Base-by-base conservation (phyloP, 2,113 vertebrate species). In the Haemorhous mexicanus region DNA sequence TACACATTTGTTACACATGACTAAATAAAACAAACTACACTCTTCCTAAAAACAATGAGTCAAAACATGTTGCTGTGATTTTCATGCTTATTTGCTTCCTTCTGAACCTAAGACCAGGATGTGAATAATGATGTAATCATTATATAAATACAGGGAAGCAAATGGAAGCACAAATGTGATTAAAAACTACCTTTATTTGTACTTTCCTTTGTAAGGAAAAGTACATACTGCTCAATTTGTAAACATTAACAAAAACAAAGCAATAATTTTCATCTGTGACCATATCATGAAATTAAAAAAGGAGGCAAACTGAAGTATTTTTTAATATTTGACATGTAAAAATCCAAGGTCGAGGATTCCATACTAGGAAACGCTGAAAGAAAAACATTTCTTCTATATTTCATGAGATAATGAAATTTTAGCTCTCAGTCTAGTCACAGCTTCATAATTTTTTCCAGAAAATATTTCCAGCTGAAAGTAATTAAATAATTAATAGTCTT, bases 111-210 rank as follows among this genome's bases (percentile, higher is more conserved):
- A 91, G 63, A 56, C 33, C 13, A 35, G 43, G 33, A 32, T 55
- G 53, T 94, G 59, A 95, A 84, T 56, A 95, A 67, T 76, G 72
- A 80, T 84, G n/a, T 61, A 94, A 94, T 94, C 61, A 68, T 82
- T 95, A 35, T 79, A 72, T 64, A 93, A 86, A 95, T 94, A 66
- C 32, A 87, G 53, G 32, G 70, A 87, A 94, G 84, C 11, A 96
- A 95, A 84, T 87, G 44, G 82, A 44, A 91, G 58, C 62, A 84
- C 32, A 89, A 91, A 90, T 35, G 74, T 92, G 61, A 96, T 96
- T 96, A 93, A 96, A 96, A 96, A 91, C 70, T 33, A 90, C 91
- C 75, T 62, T 72, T 93, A 86, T 84, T 94, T 97, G 43, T 92
- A 32, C 15, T 87, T 96, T 94, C 53, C 47, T 30, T 27, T 79